These are phyloP conservation scores for Agelastica alni DNA, from an alignment of 2,888 invertebrate species.

Conservation along the genomic window DNA sequence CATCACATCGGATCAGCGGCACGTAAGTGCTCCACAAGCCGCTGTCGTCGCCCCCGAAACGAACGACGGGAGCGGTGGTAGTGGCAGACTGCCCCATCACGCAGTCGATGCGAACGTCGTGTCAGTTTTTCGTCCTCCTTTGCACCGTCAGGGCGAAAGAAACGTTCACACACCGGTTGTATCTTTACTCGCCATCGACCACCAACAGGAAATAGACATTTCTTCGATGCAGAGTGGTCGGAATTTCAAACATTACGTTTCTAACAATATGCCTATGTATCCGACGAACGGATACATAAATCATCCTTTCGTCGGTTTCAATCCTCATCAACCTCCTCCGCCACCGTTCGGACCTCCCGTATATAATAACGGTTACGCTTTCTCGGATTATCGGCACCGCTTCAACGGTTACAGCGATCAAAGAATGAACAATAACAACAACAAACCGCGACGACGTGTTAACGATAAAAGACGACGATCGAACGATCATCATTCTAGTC, in stretches of 20 bases:
- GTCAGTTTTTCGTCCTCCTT: neutral
- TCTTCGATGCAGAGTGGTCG: constrained; percentile 55
- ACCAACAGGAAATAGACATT: constrained; percentile 53
- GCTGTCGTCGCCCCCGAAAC: constrained; percentile 5
- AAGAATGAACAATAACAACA: constrained; percentile 18
- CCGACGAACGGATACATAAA: constrained; percentile 26
- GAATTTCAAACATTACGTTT: constrained; percentile 39
- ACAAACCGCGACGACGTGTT: constrained; percentile 13
- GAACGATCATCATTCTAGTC: constrained; percentile 41
- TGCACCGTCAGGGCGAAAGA: constrained; percentile 30
- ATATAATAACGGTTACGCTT: constrained; percentile 11
- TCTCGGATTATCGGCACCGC: constrained; percentile 23
- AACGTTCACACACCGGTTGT: constrained; percentile 54
- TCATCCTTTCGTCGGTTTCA: constrained; percentile 13
- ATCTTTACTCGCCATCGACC: constrained; percentile 51
- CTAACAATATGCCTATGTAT: constrained; percentile 12
- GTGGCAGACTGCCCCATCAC: too few species aligned
- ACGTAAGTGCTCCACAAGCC: neutral
- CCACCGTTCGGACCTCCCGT: constrained; percentile 4
- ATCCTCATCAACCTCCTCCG: constrained; percentile 20
- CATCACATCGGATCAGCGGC: constrained; percentile 10
- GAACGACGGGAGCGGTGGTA: constrained; percentile 4
- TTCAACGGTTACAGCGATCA: constrained; percentile 22
- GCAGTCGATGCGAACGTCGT: too few species aligned
- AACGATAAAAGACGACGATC: constrained; percentile 21